These are phyloP conservation scores for Fissipunctia ypsillon DNA, from an alignment of 2,888 invertebrate species.

Conservation along the genomic window DNA sequence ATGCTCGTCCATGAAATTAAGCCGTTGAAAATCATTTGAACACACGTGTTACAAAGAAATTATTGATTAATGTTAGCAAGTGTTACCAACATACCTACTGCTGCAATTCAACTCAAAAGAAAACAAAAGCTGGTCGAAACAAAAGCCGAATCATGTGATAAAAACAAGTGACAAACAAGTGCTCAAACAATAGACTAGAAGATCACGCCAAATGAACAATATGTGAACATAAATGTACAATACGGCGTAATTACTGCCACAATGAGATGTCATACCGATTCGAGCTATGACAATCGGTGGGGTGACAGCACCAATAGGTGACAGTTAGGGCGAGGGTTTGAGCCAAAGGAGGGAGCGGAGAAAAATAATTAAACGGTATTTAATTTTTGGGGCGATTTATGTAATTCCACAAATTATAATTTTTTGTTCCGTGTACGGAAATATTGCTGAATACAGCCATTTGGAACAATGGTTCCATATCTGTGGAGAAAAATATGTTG, in stretches of 20 bases:
- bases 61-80: background rate
- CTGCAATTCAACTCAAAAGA: conserved; percentile 9
- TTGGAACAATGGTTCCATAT: background rate
- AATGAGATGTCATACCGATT: conserved; percentile 85
- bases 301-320: conserved; percentile 78
- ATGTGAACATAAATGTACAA: conserved; percentile 85
- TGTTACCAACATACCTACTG: conserved; percentile 4
- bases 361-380: background rate
- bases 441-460: too few relatives aligned
- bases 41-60: background rate
- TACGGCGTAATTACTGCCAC: conserved; percentile 86
- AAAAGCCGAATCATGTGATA: conserved; percentile 47
- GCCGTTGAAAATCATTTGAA: background rate
- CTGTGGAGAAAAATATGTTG: background rate
- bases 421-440: background rate
- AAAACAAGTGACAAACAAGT: conserved; percentile 70
- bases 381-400: background rate
- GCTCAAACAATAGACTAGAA: conserved; percentile 61
- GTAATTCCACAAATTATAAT: background rate
- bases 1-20: conserved; percentile 11
- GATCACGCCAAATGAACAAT: conserved; percentile 73
- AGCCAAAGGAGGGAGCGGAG: conserved; percentile 40
- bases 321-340: conserved; percentile 57
- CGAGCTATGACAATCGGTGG: conserved; percentile 78
- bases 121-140: conserved; percentile 51